Base-by-base conservation (phyloP, 2,888 invertebrate genomes). In the Heliconius ethilla region DNA sequence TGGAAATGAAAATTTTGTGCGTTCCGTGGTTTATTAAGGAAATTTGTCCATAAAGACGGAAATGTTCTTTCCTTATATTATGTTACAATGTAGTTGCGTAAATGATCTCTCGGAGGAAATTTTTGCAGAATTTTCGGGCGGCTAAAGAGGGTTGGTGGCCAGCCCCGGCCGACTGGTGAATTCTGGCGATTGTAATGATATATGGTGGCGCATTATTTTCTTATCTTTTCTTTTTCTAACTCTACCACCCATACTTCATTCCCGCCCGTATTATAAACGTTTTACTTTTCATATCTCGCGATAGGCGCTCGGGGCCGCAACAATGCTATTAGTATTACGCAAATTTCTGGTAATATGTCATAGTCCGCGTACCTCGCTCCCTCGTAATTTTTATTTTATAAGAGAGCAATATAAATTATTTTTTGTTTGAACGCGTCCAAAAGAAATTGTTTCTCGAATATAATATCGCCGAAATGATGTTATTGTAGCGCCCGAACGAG, bases 211-310 rank as follows among this genome's bases (percentile, higher is more conserved):
- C 90, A 93, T 94, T 94, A 94, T 94, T 93, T 94, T 92, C 94
- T 94, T 94, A 94, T 94, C 94, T 92, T 91, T 90, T 92, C 92
- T 92, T 91, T 92, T 91, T 92, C 92, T 93, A 92, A 91, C 93
- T 92, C 91, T 90, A 91, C 90, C 89, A 89, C 85, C 90, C 92
- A 93, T 93, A 92, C 92, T 92, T 93, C 92, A 93, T 93, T 92
- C 89, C 82, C 86, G 87, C 87, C 87, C 88, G 89, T 89, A 91
- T 93, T 93, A 92, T 92, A 91, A 92, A 89, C 92, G 92, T 89
- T 92, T 91, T 91, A 92, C 90, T 92, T 92, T 92, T 91, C 90
- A 90, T 92, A 92, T 92, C 91, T 89, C 88, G 84, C 89, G 89
- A 90, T 89, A 90, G 89, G 89, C 88, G 90, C 89, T 87, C 87